A percentile compares a stretch with the other conserved stretches of the same genome.
Conservation (phyloP, 2,113 vertebrate genomes). For the Vanacampus margaritifer region DNA sequence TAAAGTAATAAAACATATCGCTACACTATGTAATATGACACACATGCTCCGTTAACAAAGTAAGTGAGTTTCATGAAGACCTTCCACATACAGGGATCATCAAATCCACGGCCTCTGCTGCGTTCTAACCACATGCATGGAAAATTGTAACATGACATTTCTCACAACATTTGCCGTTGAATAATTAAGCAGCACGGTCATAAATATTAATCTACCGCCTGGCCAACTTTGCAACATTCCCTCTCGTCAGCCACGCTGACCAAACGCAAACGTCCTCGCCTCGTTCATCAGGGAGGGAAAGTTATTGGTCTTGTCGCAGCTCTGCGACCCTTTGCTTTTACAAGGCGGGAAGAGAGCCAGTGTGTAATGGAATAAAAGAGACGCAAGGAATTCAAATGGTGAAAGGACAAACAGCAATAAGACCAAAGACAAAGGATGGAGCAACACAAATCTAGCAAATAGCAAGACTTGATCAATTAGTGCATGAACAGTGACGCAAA, state of each 20-base stretch:
- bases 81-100: constrained; percentile 1
- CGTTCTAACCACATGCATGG: constrained; percentile 21
- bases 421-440: neutral
- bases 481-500: no score
- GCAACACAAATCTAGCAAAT: no score
- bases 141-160: constrained; percentile 51
- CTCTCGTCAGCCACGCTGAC: constrained; percentile 18
- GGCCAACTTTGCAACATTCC: constrained; percentile 18
- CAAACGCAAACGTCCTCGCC: constrained; percentile 3
- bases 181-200: constrained; percentile 42
- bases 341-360: neutral
- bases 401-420: neutral
- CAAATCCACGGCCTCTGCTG: constrained; percentile 1
- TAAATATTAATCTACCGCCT: constrained; percentile 28
- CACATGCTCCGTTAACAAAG: neutral
- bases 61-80: neutral
- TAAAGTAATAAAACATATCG: no score
- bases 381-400: neutral
- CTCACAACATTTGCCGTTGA: constrained; percentile 43
- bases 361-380: neutral
- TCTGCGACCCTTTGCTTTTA: neutral
- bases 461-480: no score
- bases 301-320: neutral
- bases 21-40: no score
- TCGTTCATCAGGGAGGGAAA: neutral